These are phyloP conservation scores for Centropyge bicolor DNA, from an alignment of 2,797 vertebrate species.

Conservation along the genomic window DNA sequence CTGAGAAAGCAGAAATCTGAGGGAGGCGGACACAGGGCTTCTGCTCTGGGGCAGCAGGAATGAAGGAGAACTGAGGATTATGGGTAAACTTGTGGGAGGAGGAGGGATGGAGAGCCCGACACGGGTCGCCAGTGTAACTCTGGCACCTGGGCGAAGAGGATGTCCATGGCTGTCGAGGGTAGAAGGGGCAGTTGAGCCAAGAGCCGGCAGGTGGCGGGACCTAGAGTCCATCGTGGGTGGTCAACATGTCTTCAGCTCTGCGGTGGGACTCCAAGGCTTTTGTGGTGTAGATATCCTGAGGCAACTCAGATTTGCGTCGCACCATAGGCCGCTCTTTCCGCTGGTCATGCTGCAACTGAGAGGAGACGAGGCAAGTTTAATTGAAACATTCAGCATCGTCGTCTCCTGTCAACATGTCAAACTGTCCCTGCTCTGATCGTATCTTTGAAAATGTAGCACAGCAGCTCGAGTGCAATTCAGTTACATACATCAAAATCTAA, in stretches of 20 bases:
- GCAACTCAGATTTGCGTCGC: conserved; percentile 97
- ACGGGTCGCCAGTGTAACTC: conserved; percentile 51
- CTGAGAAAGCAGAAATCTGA: conserved; percentile 84
- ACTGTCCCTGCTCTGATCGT: conserved; percentile 5
- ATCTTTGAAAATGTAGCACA: conserved; percentile 15
- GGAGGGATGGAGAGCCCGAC: conserved; percentile 51
- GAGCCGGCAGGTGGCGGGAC: conserved; percentile 64
- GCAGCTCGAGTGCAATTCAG: conserved; percentile 2
- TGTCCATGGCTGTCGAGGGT: conserved; percentile 71
- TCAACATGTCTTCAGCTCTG: conserved; percentile 94
- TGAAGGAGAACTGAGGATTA: conserved; percentile 67
- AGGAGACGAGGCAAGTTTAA: background rate
- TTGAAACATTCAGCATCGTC: background rate
- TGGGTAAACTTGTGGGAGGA: conserved; percentile 39
- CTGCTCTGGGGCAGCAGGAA: conserved; percentile 71
- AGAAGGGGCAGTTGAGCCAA: conserved; percentile 55
- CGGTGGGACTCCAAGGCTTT: conserved; percentile 99
- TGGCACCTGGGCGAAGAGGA: conserved; percentile 46
- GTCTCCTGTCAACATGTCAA: conserved; percentile 4
- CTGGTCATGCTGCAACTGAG: conserved; percentile 91
- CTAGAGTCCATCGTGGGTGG: conserved; percentile 94
- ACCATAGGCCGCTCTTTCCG: conserved; percentile 93
- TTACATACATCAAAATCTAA: conserved; percentile 9
- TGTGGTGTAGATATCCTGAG: conserved; percentile 99
- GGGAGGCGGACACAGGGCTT: conserved; percentile 52